phyloP scores from a whole-genome alignment of 2,888 invertebrate species.

The Orchestes rusci region DNA sequence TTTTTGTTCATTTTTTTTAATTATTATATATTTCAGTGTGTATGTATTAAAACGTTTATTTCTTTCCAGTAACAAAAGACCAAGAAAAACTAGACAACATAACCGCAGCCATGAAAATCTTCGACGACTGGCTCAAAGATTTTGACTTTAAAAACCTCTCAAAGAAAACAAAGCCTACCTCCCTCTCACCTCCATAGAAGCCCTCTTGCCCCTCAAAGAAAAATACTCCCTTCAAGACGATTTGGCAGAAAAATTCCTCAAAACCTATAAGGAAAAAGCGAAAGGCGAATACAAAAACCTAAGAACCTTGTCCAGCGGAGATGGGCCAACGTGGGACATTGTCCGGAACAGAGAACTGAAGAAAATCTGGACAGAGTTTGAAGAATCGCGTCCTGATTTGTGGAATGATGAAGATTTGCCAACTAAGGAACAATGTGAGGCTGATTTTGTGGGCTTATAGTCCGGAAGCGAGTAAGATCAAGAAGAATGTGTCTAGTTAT shows the following conservation, averaged over 20 bases:
- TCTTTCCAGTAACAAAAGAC: slow-evolving; percentile 59
- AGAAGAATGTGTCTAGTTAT: slow-evolving; percentile 48
- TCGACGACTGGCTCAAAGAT: slow-evolving; percentile 68
- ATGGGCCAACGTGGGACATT: slow-evolving; percentile 66
- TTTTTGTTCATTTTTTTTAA: too few relatives aligned
- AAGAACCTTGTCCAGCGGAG: slow-evolving; percentile 53
- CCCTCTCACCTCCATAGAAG: slow-evolving; percentile 52
- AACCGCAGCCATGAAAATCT: slow-evolving; percentile 61
- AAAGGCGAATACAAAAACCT: slow-evolving; percentile 69
- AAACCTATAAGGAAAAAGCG: slow-evolving; percentile 54
- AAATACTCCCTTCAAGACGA: slow-evolving; percentile 47
- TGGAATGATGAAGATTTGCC: slow-evolving; percentile 59
- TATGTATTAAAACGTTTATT: too few relatives aligned
- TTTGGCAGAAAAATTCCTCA: slow-evolving; percentile 49
- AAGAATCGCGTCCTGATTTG: slow-evolving; percentile 55
- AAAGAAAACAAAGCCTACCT: slow-evolving; percentile 64
- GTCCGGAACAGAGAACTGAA: slow-evolving; percentile 59
- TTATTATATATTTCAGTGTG: too few relatives aligned
- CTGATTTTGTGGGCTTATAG: slow-evolving; percentile 72
- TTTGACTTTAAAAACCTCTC: slow-evolving; percentile 61
- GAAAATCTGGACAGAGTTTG: slow-evolving; percentile 49
- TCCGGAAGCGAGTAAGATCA: slow-evolving; percentile 60
- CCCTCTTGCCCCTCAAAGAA: slow-evolving; percentile 49
- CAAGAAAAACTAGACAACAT: slow-evolving; percentile 69
- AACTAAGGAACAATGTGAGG: slow-evolving; percentile 58